These are phyloP conservation scores for Echeneis naucrates DNA, from an alignment of 2,797 vertebrate species.

Conservation along the genomic window DNA sequence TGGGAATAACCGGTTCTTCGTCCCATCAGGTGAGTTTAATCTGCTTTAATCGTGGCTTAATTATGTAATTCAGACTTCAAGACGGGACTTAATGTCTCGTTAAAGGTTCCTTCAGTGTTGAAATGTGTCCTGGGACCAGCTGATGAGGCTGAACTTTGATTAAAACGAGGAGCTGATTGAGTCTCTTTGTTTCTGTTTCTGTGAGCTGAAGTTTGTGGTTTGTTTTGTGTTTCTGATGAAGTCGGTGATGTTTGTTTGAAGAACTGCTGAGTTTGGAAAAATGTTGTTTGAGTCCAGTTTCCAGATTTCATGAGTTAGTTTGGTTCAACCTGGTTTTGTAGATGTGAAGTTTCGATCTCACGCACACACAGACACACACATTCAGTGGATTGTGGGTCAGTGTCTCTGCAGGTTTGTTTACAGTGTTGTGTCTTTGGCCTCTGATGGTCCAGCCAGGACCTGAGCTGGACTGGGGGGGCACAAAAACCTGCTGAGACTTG, in stretches of 20 bases:
- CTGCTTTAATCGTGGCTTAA: background rate
- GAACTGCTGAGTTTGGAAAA: background rate
- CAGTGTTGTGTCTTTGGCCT: too few relatives aligned
- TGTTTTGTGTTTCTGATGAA: background rate
- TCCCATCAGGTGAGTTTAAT: slow-evolving; percentile 53
- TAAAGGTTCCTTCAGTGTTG: background rate
- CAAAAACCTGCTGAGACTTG: too few relatives aligned
- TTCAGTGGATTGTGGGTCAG: too few relatives aligned
- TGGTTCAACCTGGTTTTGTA: background rate
- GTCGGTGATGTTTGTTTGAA: background rate
- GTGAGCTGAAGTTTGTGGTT: background rate
- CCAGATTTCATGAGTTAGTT: slow-evolving; percentile 4
- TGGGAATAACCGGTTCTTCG: slow-evolving; percentile 36
- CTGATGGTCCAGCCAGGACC: too few relatives aligned
- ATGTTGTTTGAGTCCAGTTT: background rate
- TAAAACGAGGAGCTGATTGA: too few relatives aligned
- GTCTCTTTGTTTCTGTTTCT: background rate
- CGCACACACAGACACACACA: too few relatives aligned
- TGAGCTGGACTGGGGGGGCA: too few relatives aligned
- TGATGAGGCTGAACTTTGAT: too few relatives aligned
- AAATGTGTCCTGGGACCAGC: too few relatives aligned
- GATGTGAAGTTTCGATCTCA: too few relatives aligned
- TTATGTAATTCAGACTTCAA: background rate
- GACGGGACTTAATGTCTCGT: background rate
- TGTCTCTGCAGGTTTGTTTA: background rate